Base-by-base conservation (phyloP, 2,888 invertebrate species). In the Pilophorus perplexus region DNA sequence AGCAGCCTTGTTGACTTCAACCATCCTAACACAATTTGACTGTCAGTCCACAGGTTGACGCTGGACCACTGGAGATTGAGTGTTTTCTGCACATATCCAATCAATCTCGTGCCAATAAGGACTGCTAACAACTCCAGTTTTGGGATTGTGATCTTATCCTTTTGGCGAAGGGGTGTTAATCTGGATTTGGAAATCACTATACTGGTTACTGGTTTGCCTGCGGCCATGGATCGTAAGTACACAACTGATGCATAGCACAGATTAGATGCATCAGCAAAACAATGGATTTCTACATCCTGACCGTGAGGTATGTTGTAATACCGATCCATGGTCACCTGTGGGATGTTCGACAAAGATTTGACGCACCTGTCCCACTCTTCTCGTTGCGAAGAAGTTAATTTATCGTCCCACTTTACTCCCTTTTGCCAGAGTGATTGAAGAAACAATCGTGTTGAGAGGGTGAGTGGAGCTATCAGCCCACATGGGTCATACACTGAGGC, bases 81-180 rank as follows among this genome's bases (percentile, higher is more conserved):
- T n/a, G 54, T 55, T 16, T 66, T 67, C 10, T 68, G 25, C 1
- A 72, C 64, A 2, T 37, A 62, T 12, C 40, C 22, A 25, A 52
- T 66, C 12, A 74, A 54, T 52, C 74, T 57, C 0, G 71, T 71
- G 12, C 71, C 73, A 20, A 75, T 72, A 10, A 71, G 64, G 4
- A 73, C 72, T 8, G 71, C 74, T 20, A 75, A 38, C 28, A 75
- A 64, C 68, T 76, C 74, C n/a, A 76, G 57, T 22, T 74, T 65
- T 1, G 74, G 74, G 27, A 75, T 74, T 1, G 73, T 74, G 20
- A 69, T 66, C 20, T 6, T 3, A 12, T 62, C 50, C 3, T 8
- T 42, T 8, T 42, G 42, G 2, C 16, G n/a, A 8, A 69, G 28
- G 0, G 74, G 73, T n/a, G 74, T 71, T 14, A 75, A 69, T 69